phyloP scores from a whole-genome alignment of 1,140 invertebrate genomes.

The Megathymus violae region DNA sequence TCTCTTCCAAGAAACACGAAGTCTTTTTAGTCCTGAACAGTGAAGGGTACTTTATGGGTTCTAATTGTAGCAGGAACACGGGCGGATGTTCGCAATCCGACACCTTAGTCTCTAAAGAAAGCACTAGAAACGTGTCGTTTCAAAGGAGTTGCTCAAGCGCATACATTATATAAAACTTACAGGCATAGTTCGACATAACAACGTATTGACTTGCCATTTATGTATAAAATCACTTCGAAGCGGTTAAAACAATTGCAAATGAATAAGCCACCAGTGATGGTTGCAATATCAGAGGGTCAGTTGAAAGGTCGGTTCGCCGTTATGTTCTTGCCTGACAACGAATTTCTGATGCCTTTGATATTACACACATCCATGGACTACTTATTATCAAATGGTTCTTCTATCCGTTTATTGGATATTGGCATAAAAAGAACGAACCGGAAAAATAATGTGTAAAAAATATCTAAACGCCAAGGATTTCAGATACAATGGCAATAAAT shows the following conservation, averaged over 20 bases:
- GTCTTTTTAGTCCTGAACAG: neutral
- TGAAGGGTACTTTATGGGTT: slow-evolving; percentile 7
- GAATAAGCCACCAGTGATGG: no score
- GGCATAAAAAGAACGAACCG: neutral
- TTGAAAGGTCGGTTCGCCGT: no score
- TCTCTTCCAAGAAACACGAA: neutral
- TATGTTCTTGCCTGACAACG: no score
- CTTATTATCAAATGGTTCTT: no score
- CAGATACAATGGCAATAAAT: neutral
- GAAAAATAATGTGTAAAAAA: neutral
- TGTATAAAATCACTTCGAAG: no score
- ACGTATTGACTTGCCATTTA: no score
- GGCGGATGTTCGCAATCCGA: slow-evolving; percentile 4
- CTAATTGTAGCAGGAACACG: slow-evolving; percentile 12
- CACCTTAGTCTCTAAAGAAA: slow-evolving; percentile 9
- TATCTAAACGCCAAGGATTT: neutral
- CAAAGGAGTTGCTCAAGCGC: neutral
- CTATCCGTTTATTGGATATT: no score
- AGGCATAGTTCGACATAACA: neutral
- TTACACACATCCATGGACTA: no score
- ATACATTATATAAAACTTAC: neutral
- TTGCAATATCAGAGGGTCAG: no score
- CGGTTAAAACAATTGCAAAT: no score
- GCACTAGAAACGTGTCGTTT: slow-evolving; percentile 3
- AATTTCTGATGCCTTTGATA: no score